Evolutionary conservation across 2,888 invertebrate species (phyloP).

Genomic region (Cheilosia variabilis): DNA sequence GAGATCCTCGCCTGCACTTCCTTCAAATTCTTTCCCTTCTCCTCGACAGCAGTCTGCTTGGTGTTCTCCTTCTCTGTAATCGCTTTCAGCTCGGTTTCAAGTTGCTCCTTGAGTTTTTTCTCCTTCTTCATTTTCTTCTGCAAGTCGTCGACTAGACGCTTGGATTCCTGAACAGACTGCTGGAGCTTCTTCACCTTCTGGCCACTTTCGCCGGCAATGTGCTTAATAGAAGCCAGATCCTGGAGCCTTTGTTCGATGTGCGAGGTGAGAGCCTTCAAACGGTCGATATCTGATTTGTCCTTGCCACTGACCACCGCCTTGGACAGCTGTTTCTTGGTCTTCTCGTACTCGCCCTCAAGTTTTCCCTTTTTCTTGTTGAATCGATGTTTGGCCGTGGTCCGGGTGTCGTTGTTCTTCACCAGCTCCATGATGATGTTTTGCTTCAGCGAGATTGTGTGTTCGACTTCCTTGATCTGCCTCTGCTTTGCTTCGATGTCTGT

Average conservation of each 20-base stretch:
- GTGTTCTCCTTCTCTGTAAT: slow-evolving; percentile 84
- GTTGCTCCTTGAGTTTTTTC: slow-evolving; percentile 88
- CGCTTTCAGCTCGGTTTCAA: slow-evolving; percentile 87
- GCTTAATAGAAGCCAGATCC: slow-evolving; percentile 85
- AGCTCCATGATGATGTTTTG: slow-evolving; percentile 90
- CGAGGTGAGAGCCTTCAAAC: slow-evolving; percentile 83
- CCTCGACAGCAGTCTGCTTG: slow-evolving; percentile 81
- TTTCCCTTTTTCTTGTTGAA: slow-evolving; percentile 87
- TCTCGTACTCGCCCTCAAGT: slow-evolving; percentile 86
- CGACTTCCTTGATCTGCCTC: slow-evolving; percentile 89
- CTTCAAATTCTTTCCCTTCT: slow-evolving; percentile 86
- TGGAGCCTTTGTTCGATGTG: slow-evolving; percentile 85
- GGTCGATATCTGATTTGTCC: slow-evolving; percentile 83
- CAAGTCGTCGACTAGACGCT: slow-evolving; percentile 90
- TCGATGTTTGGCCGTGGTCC: slow-evolving; percentile 85
- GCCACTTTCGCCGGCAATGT: slow-evolving; percentile 86
- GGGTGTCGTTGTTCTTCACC: slow-evolving; percentile 85
- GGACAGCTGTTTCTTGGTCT: slow-evolving; percentile 85
- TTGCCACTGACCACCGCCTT: slow-evolving; percentile 84
- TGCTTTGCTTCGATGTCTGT: slow-evolving; percentile 87
- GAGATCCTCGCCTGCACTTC: slow-evolving; percentile 88
- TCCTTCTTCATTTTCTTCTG: slow-evolving; percentile 90
- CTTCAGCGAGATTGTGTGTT: slow-evolving; percentile 88
- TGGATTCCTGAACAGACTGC: slow-evolving; percentile 89
- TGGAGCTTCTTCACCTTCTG: slow-evolving; percentile 89